A percentile compares a stretch with the other conserved stretches of the same genome.
phyloP scores from a whole-genome alignment of 2,888 invertebrate genomes.

The Callimorpha dominula region DNA sequence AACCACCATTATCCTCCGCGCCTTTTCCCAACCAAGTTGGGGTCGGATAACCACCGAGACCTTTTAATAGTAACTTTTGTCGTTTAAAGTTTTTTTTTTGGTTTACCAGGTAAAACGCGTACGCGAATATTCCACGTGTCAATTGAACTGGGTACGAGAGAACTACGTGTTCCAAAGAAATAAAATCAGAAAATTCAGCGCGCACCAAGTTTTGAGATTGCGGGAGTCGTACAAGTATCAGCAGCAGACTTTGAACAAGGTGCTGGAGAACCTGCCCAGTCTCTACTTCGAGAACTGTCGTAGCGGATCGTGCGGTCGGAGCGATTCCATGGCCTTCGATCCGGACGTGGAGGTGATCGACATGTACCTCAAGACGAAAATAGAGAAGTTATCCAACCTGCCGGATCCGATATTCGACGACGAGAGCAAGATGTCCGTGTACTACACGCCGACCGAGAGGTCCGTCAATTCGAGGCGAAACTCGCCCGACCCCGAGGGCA shows the following conservation, averaged over 20 bases:
- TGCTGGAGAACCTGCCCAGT: constrained; percentile 96
- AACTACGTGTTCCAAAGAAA: constrained; percentile 98
- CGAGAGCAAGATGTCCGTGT: constrained; percentile 91
- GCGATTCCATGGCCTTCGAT: constrained; percentile 92
- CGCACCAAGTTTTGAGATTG: constrained; percentile 95
- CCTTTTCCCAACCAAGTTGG: too few relatives aligned
- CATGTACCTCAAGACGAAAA: constrained; percentile 89
- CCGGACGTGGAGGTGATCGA: constrained; percentile 89
- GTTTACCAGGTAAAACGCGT: constrained; percentile 93
- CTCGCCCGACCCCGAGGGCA: constrained; percentile 85
- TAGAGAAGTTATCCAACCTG: constrained; percentile 87
- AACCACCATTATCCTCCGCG: too few relatives aligned
- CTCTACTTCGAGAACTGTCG: constrained; percentile 97
- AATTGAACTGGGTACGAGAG: constrained; percentile 97
- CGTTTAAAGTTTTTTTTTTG: neutral
- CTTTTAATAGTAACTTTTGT: neutral
- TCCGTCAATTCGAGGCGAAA: constrained; percentile 83
- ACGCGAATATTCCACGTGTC: constrained; percentile 96
- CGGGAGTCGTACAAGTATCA: constrained; percentile 98
- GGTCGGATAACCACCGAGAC: constrained; percentile 2
- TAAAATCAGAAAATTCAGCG: constrained; percentile 97
- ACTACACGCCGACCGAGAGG: constrained; percentile 93
- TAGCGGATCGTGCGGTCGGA: constrained; percentile 92
- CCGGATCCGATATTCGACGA: constrained; percentile 86
- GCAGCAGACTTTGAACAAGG: constrained; percentile 97